Evolutionary conservation across 1,140 invertebrate species (phyloP), one percentile per base, ranked within the genome.

Genomic region (Pissodes strobi): DNA sequence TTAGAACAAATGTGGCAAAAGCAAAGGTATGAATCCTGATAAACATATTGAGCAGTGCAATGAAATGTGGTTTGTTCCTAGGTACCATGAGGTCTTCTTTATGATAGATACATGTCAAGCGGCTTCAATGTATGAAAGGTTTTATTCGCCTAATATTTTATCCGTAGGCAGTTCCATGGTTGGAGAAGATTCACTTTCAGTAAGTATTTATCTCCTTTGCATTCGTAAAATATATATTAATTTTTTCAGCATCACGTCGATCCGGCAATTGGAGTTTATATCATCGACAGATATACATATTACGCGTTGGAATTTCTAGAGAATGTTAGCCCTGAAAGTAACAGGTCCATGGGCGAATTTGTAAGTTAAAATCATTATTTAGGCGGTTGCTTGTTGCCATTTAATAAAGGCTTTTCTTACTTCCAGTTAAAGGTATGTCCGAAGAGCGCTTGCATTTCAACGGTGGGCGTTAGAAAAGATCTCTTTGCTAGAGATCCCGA

Each of bases 1-100:
- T 86, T 99, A 64, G 95, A 99, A 78, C 97, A 99, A 81, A 99
- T 99, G 98, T 98, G 95, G 92, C 94, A 99, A 73, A 98, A 98
- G 77, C 87, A 90, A 79, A 89, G 95, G 89, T 93, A 73, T n/a
- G n/a, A 41, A 22, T n/a, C 10, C 1, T 2, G 34, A 34, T 52
- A 55, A 30, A 37, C 19, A 59, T 43, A 4, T 41, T 56, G 10
- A 30, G 6, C 39, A 46, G 27, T 21, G 34, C 39, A n/a, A n/a
- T n/a, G n/a, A n/a, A n/a, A n/a, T n/a, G n/a, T n/a, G 15, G n/a
- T 17, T 41, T 43, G 1, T 27, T 84, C 83, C 67, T 76, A 93
- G 94, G 89, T 93, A 74, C 77, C 93, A 99, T 82, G 96, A 99
- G 81, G 89, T 99, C 67, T 92, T 99, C 67, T 97, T 98, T 73